Percentiles rank a stretch among this genome's conserved stretches.
These are phyloP conservation scores for Urophycis tenuis DNA, from an alignment of 2,797 vertebrate species.

Conservation along the genomic window DNA sequence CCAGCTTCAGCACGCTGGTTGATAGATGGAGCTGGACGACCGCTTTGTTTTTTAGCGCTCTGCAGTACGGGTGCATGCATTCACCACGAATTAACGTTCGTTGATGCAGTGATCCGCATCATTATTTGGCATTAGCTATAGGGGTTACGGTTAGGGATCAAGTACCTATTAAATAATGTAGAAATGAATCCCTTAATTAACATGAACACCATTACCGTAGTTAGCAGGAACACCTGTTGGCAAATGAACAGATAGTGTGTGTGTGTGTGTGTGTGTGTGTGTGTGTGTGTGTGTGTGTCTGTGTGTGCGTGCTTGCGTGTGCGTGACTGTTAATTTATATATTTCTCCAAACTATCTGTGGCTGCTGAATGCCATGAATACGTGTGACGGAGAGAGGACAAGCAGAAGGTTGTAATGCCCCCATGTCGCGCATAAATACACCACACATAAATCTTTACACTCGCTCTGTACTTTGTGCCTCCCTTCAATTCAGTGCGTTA, in stretches of 20 bases:
- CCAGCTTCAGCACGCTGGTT: conserved; percentile 32
- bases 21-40: conserved; percentile 52
- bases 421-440: background rate
- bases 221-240: too few species aligned
- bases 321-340: background rate
- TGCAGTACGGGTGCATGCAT: too few species aligned
- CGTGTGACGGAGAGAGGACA: background rate
- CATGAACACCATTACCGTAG: too few species aligned
- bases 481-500: background rate
- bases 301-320: too few species aligned
- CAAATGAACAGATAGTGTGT: too few species aligned
- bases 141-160: too few species aligned
- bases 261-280: too few species aligned
- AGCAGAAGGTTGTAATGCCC: background rate
- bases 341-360: background rate
- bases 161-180: too few species aligned
- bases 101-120: too few species aligned
- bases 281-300: background rate
- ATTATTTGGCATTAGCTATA: too few species aligned
- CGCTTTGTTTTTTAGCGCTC: conserved; percentile 38
- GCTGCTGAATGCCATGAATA: background rate
- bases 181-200: too few species aligned
- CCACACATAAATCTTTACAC: background rate
- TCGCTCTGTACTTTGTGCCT: background rate
- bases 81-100: too few species aligned